Conservation (phyloP, 1,140 invertebrate genomes). For the Pristionchus pacificus region DNA sequence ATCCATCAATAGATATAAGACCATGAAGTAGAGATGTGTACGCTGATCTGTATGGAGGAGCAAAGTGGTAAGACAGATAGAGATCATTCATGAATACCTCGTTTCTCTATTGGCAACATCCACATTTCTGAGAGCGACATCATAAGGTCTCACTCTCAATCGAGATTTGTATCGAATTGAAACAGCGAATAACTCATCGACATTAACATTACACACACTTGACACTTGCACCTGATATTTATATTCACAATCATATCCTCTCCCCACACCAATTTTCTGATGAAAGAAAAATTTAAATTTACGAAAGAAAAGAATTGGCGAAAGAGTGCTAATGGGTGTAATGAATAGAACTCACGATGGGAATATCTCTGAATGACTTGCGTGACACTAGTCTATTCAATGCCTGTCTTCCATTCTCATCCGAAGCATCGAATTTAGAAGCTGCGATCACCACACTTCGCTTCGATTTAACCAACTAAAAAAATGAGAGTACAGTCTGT, state of each 20-base stretch:
- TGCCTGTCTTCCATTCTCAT: constrained; percentile 79
- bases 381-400: constrained; percentile 79
- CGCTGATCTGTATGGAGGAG: too few species aligned
- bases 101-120: neutral
- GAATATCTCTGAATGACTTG: constrained; percentile 79
- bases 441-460: constrained; percentile 90
- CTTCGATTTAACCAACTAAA: constrained; percentile 64
- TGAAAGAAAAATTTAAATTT: too few species aligned
- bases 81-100: neutral
- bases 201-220: constrained; percentile 91
- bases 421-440: constrained; percentile 90
- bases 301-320: neutral
- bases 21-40: constrained; percentile 7
- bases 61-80: constrained; percentile 1
- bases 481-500: too few species aligned
- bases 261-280: too few species aligned
- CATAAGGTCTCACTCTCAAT: neutral
- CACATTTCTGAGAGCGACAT: neutral
- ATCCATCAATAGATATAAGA: constrained; percentile 5
- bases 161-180: neutral
- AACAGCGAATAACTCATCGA: constrained; percentile 77
- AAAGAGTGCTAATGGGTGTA: constrained; percentile 63
- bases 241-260: neutral
- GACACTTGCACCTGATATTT: constrained; percentile 83
- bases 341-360: neutral